These are phyloP conservation scores for Drosophila tropicalis DNA, from an alignment of 1,140 invertebrate genomes.

Conservation along the genomic window DNA sequence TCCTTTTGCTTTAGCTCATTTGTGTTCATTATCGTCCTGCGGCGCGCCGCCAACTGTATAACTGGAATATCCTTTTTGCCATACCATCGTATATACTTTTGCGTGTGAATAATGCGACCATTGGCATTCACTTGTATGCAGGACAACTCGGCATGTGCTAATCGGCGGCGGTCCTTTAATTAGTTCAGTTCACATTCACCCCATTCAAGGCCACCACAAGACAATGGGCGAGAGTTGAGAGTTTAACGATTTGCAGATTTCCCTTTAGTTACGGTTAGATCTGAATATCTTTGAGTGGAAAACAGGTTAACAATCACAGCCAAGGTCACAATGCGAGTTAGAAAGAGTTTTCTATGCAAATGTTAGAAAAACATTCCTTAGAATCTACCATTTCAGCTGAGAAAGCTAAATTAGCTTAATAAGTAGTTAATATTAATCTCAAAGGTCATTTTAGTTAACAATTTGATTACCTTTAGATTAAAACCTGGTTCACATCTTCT, in stretches of 20 bases:
- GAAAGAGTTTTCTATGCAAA: background rate
- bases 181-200: slow-evolving; percentile 32
- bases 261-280: slow-evolving; percentile 12
- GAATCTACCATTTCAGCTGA: too few species aligned
- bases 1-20: slow-evolving; percentile 71
- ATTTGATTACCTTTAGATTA: too few species aligned
- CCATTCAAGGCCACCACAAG: slow-evolving; percentile 12
- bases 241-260: slow-evolving; percentile 15
- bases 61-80: slow-evolving; percentile 35
- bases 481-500: too few species aligned
- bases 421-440: too few species aligned
- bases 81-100: slow-evolving; percentile 19
- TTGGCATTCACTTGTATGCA: slow-evolving; percentile 52
- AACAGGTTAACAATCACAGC: background rate
- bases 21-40: slow-evolving; percentile 79
- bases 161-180: slow-evolving; percentile 48
- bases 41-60: slow-evolving; percentile 70
- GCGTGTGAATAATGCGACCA: slow-evolving; percentile 57
- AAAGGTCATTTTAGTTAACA: too few species aligned
- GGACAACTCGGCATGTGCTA: slow-evolving; percentile 44
- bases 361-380: background rate
- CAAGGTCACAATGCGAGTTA: background rate
- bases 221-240: slow-evolving; percentile 12
- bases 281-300: slow-evolving; percentile 8
- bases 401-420: too few species aligned